Evolutionary conservation across 2,888 invertebrate species (phyloP).

Genomic region (Smittia aterrima): DNA sequence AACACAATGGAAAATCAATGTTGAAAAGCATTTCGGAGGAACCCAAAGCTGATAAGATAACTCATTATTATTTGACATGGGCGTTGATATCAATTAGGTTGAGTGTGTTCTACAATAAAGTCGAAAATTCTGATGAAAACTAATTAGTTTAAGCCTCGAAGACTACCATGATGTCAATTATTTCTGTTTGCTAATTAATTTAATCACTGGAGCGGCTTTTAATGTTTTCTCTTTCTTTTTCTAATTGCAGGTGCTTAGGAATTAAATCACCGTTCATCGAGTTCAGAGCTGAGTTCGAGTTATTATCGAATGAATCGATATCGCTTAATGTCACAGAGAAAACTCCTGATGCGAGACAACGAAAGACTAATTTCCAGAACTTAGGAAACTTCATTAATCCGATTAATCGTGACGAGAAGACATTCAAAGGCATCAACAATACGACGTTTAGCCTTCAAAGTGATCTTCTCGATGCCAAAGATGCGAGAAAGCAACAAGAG

Average conservation of each 20-base stretch:
- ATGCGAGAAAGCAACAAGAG: slow-evolving; percentile 33
- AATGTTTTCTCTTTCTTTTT: neutral
- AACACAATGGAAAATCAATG: neutral
- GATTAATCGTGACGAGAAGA: slow-evolving; percentile 44
- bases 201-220: neutral
- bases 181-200: neutral
- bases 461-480: slow-evolving; percentile 31
- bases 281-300: slow-evolving; percentile 50
- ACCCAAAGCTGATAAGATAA: slow-evolving; percentile 1
- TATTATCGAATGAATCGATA: slow-evolving; percentile 52
- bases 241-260: slow-evolving; percentile 50
- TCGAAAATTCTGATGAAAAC: too few species aligned
- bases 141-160: too few species aligned
- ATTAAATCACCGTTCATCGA: slow-evolving; percentile 53
- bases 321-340: slow-evolving; percentile 52
- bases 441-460: slow-evolving; percentile 35
- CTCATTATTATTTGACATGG: neutral
- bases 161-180: neutral
- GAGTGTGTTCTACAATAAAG: too few species aligned
- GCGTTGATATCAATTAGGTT: neutral
- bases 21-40: neutral
- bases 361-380: slow-evolving; percentile 50
- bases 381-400: slow-evolving; percentile 53
- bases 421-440: slow-evolving; percentile 36
- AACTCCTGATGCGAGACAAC: slow-evolving; percentile 49